Conservation (phyloP, 2,797 vertebrate species). For the Malurus leucopterus region DNA sequence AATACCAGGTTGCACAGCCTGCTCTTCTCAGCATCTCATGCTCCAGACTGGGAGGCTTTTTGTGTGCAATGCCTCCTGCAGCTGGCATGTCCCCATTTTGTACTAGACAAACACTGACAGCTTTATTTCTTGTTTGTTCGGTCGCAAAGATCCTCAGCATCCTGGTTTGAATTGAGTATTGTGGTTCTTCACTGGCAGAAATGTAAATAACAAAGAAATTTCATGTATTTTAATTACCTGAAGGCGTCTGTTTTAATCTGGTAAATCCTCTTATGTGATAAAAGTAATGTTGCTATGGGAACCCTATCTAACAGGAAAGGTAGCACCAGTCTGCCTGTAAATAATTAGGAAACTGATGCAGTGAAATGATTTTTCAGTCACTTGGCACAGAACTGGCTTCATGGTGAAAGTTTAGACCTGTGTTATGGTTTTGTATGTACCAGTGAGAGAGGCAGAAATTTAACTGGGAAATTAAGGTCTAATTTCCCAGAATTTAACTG, state of each 20-base stretch:
- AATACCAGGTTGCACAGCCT: slow-evolving; percentile 24
- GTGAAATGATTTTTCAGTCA: slow-evolving; percentile 13
- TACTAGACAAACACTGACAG: slow-evolving; percentile 38
- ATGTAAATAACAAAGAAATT: slow-evolving; percentile 61
- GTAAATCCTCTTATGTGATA: slow-evolving; percentile 60
- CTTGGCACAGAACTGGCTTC: neutral
- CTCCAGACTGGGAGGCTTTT: slow-evolving; percentile 6
- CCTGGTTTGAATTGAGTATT: slow-evolving; percentile 44
- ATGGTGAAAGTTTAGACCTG: neutral
- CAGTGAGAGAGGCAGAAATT: neutral
- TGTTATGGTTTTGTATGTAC: neutral
- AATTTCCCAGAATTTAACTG: neutral
- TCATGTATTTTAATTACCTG: slow-evolving; percentile 65
- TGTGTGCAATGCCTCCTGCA: neutral
- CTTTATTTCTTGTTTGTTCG: slow-evolving; percentile 60
- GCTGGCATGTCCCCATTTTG: slow-evolving; percentile 30
- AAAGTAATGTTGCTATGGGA: slow-evolving; percentile 70
- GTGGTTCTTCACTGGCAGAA: slow-evolving; percentile 29
- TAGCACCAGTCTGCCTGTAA: slow-evolving; percentile 18
- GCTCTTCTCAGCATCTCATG: neutral
- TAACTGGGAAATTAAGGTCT: neutral
- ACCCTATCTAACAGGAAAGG: slow-evolving; percentile 61
- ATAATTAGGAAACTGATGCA: slow-evolving; percentile 36
- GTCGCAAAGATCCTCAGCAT: slow-evolving; percentile 5
- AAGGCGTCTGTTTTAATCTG: slow-evolving; percentile 53